Percentiles rank a stretch among this genome's conserved stretches.
phyloP scores from a whole-genome alignment of 2,797 vertebrate species.

The Microhierax caerulescens region DNA sequence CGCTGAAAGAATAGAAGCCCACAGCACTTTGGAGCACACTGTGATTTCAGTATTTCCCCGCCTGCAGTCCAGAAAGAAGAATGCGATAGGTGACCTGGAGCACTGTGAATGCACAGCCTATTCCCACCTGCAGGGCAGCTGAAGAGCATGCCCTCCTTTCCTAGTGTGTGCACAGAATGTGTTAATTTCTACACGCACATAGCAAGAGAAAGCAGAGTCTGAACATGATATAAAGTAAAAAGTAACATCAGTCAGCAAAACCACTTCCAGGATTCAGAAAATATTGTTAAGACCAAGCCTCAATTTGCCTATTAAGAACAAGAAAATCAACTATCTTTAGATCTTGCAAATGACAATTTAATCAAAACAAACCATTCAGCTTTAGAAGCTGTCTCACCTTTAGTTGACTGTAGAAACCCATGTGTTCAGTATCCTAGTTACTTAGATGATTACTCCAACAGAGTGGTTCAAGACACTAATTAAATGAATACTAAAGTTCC shows the following conservation, averaged over 20 bases:
- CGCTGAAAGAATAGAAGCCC: not conserved
- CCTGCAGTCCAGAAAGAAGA: not conserved
- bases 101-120: not conserved
- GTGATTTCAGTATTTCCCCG: accelerated
- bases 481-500: not conserved
- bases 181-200: not conserved
- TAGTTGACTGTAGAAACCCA: not conserved
- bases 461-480: not conserved
- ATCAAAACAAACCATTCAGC: not conserved
- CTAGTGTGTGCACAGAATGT: not conserved
- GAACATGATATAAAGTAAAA: not conserved
- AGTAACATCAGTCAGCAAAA: not conserved
- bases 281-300: not conserved
- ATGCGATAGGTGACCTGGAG: not conserved
- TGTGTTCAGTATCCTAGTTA: not conserved
- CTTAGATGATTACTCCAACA: not conserved
- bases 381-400: not conserved
- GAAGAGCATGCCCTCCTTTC: not conserved
- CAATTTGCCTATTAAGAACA: not conserved
- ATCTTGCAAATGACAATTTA: not conserved
- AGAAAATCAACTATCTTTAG: not conserved
- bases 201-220: not conserved
- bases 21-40: not conserved
- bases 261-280: not conserved
- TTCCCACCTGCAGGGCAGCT: not conserved